phyloP scores from a whole-genome alignment of 1,140 invertebrate species.

The Bombus pyrosoma region DNA sequence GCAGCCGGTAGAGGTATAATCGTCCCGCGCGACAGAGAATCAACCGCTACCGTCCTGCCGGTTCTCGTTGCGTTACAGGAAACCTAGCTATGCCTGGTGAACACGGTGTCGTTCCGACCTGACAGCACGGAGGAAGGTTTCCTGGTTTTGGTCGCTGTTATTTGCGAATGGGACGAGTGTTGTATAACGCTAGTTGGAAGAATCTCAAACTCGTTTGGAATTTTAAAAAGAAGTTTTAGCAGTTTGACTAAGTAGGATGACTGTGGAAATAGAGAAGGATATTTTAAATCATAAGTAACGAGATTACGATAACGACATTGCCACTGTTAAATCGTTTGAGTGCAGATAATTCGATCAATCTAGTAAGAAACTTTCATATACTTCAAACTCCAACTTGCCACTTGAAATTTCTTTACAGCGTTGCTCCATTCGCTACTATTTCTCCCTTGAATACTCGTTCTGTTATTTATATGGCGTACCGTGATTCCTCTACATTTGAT shows the following conservation, averaged over 20 bases:
- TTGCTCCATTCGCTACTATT: neutral
- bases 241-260: too few species aligned
- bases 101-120: neutral
- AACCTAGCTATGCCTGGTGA: neutral
- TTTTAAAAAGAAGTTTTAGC: too few species aligned
- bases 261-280: too few species aligned
- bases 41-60: conserved; percentile 19
- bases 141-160: neutral
- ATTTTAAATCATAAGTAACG: too few species aligned
- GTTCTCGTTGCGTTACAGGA: neutral
- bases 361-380: too few species aligned
- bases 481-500: neutral
- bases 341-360: too few species aligned
- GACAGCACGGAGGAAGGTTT: neutral
- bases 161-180: neutral
- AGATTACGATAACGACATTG: too few species aligned
- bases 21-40: conserved; percentile 32
- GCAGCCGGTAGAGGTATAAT: conserved; percentile 36
- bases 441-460: neutral
- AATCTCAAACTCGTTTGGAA: too few species aligned
- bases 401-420: too few species aligned
- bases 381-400: too few species aligned
- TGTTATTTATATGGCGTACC: neutral
- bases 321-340: too few species aligned
- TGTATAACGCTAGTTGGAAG: too few species aligned